Percentiles rank a stretch among this genome's conserved stretches.
These are phyloP conservation scores for Pygoscelis adeliae DNA, from an alignment of 2,113 vertebrate species.

Conservation along the genomic window DNA sequence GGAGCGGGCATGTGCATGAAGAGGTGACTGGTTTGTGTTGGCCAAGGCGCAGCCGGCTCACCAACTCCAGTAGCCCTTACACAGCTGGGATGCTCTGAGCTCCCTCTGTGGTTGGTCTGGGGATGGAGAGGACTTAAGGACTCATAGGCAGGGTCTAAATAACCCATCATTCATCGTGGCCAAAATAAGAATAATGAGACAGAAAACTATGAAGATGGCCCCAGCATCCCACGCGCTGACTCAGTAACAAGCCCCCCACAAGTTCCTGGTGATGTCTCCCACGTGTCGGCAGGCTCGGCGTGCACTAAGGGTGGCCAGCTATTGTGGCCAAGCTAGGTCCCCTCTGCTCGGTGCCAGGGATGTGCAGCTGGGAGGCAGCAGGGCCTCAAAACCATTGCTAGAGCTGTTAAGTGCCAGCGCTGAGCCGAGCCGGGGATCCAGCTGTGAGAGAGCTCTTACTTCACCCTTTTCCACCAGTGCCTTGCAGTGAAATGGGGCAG, in stretches of 20 bases:
- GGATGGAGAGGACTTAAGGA: not conserved
- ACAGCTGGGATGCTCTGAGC: not conserved
- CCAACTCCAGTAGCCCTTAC: not conserved
- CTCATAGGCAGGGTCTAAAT: not conserved
- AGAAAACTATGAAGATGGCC: not conserved
- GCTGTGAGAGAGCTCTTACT: not conserved
- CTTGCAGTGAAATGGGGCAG: fast-evolving
- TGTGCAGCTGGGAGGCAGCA: not conserved
- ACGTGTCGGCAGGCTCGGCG: fast-evolving
- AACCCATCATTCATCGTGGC: not conserved
- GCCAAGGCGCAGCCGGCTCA: fast-evolving
- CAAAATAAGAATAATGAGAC: not conserved
- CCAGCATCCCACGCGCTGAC: not conserved
- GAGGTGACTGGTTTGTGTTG: not conserved
- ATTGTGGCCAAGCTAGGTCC: not conserved
- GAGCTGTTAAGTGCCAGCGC: not conserved
- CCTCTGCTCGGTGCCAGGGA: not conserved
- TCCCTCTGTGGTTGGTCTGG: not conserved
- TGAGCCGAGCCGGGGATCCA: fast-evolving
- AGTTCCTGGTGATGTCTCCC: not conserved
- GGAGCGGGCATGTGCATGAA: fast-evolving
- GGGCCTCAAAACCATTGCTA: not conserved
- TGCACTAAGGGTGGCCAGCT: not conserved
- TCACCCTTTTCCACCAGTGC: not conserved
- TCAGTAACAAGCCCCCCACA: not conserved